These are phyloP conservation scores for Bovichtus variegatus DNA, from an alignment of 2,797 vertebrate species.

Conservation along the genomic window DNA sequence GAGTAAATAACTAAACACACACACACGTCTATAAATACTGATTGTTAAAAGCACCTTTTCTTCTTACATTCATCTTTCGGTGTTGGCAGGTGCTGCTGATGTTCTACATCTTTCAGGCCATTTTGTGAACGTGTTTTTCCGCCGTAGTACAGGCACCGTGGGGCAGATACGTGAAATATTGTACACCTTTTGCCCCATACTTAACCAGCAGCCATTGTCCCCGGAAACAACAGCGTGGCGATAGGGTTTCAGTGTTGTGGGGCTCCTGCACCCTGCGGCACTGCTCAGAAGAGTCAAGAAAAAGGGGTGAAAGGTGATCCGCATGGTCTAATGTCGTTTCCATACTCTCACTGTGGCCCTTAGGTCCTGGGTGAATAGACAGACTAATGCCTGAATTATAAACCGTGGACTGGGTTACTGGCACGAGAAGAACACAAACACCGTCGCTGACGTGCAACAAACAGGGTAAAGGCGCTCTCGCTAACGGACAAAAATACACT, in stretches of 20 bases:
- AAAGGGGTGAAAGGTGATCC: slow-evolving; percentile 81
- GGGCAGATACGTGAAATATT: slow-evolving; percentile 58
- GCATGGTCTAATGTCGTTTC: slow-evolving; percentile 73
- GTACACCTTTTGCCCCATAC: slow-evolving; percentile 66
- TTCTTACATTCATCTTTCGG: slow-evolving; percentile 8
- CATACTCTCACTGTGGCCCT: slow-evolving; percentile 67
- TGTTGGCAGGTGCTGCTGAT: slow-evolving; percentile 26
- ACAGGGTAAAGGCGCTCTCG: slow-evolving; percentile 24
- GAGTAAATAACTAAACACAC: neutral
- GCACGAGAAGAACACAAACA: slow-evolving; percentile 40
- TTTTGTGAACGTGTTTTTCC: slow-evolving; percentile 53
- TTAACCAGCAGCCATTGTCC: slow-evolving; percentile 79
- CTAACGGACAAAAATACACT: slow-evolving; percentile 54
- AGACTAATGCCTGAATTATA: slow-evolving; percentile 57
- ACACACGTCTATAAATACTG: neutral
- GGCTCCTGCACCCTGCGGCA: slow-evolving; percentile 68
- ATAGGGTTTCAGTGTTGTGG: slow-evolving; percentile 76
- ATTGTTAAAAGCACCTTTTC: neutral
- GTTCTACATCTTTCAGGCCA: slow-evolving; percentile 54
- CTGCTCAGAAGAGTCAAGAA: slow-evolving; percentile 59
- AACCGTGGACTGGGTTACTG: slow-evolving; percentile 40
- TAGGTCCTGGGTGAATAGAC: slow-evolving; percentile 61
- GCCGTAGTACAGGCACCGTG: slow-evolving; percentile 43
- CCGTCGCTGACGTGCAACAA: slow-evolving; percentile 8
- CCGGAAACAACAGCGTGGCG: slow-evolving; percentile 71